These are phyloP conservation scores for Phalera bucephala DNA, from an alignment of 2,888 invertebrate species.

Conservation along the genomic window DNA sequence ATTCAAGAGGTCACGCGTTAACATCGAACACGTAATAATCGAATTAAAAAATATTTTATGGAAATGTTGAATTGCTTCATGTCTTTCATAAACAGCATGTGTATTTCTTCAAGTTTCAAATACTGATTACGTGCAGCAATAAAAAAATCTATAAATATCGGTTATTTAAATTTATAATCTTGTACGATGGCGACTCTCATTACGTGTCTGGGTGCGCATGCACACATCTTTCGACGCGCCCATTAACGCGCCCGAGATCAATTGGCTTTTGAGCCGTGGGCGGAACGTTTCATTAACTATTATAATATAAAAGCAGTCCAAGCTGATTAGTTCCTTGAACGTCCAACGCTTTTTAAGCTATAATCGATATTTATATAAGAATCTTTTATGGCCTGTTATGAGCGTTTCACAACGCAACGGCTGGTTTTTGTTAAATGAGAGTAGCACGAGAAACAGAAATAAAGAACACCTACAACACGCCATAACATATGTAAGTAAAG, in stretches of 20 bases:
- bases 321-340: constrained; percentile 71
- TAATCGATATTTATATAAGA: constrained; percentile 52
- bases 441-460: constrained; percentile 27
- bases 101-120: too few relatives aligned
- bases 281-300: constrained; percentile 78
- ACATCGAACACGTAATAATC: too few relatives aligned
- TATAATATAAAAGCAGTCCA: constrained; percentile 73
- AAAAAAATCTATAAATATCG: constrained; percentile 51
- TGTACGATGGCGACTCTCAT: constrained; percentile 51
- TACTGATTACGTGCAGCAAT: constrained; percentile 49
- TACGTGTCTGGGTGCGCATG: constrained; percentile 50
- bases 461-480: constrained; percentile 40
- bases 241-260: constrained; percentile 72
- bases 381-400: constrained; percentile 37
- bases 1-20: too few relatives aligned
- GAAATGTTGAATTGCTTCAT: too few relatives aligned
- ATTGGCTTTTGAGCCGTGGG: constrained; percentile 69
- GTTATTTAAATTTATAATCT: constrained; percentile 59
- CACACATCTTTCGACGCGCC: constrained; percentile 67
- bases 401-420: constrained; percentile 13
- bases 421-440: constrained; percentile 12
- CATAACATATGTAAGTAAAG: constrained; percentile 29
- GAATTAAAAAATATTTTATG: too few relatives aligned
- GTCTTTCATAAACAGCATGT: too few relatives aligned
- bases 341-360: constrained; percentile 47